A percentile compares a stretch with the other conserved stretches of the same genome.
Conservation (phyloP, 2,113 vertebrate species). For the Grallaria varia region DNA sequence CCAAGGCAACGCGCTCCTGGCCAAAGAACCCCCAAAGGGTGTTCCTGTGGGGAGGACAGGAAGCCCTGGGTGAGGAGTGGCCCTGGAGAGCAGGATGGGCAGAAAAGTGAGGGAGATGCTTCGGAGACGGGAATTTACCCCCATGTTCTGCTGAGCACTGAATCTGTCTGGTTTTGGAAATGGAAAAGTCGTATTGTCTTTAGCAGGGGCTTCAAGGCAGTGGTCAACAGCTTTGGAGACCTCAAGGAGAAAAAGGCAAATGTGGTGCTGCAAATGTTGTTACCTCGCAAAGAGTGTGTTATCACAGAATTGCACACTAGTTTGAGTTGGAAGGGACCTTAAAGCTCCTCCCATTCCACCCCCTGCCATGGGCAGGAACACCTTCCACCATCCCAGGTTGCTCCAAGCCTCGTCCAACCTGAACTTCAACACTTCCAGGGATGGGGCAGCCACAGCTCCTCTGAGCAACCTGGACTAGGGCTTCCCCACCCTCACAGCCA, state of each 20-base stretch:
- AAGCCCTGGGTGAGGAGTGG: not conserved
- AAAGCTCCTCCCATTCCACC: not conserved
- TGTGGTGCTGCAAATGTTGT: not conserved
- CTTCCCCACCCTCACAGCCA: accelerated
- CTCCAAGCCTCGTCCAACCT: accelerated
- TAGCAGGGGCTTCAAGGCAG: not conserved
- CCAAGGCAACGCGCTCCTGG: not conserved
- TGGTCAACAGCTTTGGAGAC: not conserved
- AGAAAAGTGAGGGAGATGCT: not conserved
- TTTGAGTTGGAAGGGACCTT: not conserved
- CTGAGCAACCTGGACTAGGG: not conserved
- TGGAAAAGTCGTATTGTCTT: not conserved
- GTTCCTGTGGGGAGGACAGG: not conserved
- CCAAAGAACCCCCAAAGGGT: not conserved
- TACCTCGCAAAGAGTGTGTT: not conserved
- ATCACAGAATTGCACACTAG: not conserved
- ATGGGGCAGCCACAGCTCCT: not conserved
- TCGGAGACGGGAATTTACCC: not conserved
- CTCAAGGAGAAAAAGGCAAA: not conserved
- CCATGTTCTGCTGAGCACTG: not conserved
- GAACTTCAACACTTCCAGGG: not conserved
- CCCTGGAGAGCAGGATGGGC: not conserved
- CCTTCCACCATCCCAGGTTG: accelerated
- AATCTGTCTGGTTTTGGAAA: not conserved
- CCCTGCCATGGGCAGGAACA: not conserved